Percentiles rank a stretch among this genome's conserved stretches.
Evolutionary conservation across 2,113 vertebrate species (phyloP).

Genomic region (Onychorhynchus coronatus): DNA sequence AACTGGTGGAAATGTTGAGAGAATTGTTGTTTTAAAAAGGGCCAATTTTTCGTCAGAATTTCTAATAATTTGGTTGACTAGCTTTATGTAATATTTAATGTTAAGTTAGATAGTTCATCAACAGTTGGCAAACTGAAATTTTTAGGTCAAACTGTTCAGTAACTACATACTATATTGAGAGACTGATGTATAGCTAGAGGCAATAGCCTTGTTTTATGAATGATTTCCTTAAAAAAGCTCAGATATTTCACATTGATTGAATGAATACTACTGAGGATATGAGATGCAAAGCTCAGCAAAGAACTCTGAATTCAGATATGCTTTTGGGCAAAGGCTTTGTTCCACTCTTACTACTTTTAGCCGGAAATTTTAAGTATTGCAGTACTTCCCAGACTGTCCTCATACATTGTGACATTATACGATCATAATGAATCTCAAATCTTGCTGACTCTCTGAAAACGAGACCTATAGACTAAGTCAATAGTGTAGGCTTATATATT

Average conservation of each 20-base stretch:
- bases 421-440: background rate
- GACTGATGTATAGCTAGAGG: background rate
- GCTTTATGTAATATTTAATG: background rate
- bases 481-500: background rate
- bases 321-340: background rate
- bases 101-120: background rate
- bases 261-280: background rate
- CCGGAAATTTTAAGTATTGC: background rate
- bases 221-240: background rate
- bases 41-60: background rate
- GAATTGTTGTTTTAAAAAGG: background rate
- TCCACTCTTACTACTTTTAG: background rate
- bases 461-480: background rate
- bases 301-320: background rate
- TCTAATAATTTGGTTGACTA: background rate
- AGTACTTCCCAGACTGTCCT: background rate
- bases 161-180: background rate
- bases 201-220: background rate
- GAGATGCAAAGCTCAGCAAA: background rate
- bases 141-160: background rate
- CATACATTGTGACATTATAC: background rate
- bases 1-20: background rate
- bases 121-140: background rate
- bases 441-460: background rate
- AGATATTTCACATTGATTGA: background rate